These are phyloP conservation scores for Scophthalmus maximus DNA, from an alignment of 2,113 vertebrate genomes.

Conservation along the genomic window DNA sequence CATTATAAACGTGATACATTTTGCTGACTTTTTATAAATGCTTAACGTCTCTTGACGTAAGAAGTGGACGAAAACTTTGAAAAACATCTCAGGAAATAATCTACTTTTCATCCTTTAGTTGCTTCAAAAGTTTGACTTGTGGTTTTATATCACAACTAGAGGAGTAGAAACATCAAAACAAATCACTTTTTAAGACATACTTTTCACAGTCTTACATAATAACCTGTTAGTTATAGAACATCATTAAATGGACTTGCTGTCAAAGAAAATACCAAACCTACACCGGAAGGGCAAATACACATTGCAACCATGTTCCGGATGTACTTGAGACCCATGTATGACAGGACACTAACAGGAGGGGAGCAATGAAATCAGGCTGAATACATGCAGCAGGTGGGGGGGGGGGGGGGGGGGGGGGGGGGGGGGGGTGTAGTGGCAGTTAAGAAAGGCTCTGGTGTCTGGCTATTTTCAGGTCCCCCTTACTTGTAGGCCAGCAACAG, in stretches of 20 bases:
- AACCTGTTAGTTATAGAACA: background rate
- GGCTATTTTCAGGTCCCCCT: slow-evolving; percentile 84
- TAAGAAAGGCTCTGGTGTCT: slow-evolving; percentile 76
- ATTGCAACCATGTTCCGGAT: slow-evolving; percentile 49
- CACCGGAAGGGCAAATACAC: slow-evolving; percentile 30
- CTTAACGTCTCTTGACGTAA: background rate
- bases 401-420: slow-evolving; percentile 64
- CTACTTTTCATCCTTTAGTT: background rate
- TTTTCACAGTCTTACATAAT: background rate
- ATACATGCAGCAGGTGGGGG: slow-evolving; percentile 75
- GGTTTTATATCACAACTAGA: background rate
- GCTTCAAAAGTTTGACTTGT: background rate
- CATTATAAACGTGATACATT: slow-evolving; percentile 7
- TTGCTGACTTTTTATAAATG: background rate
- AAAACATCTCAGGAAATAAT: background rate
- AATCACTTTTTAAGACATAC: background rate
- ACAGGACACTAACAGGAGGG: slow-evolving; percentile 76
- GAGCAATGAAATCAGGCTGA: slow-evolving; percentile 73
- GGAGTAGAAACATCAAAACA: background rate
- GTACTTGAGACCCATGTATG: slow-evolving; percentile 69
- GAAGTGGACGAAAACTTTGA: too few relatives aligned
- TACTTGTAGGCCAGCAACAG: slow-evolving; percentile 82
- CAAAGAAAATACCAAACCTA: slow-evolving; percentile 48
- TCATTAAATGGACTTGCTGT: slow-evolving; percentile 28
- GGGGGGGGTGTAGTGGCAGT: slow-evolving; percentile 47